phyloP scores from a whole-genome alignment of 2,113 vertebrate genomes.

The Ammodytes marinus region DNA sequence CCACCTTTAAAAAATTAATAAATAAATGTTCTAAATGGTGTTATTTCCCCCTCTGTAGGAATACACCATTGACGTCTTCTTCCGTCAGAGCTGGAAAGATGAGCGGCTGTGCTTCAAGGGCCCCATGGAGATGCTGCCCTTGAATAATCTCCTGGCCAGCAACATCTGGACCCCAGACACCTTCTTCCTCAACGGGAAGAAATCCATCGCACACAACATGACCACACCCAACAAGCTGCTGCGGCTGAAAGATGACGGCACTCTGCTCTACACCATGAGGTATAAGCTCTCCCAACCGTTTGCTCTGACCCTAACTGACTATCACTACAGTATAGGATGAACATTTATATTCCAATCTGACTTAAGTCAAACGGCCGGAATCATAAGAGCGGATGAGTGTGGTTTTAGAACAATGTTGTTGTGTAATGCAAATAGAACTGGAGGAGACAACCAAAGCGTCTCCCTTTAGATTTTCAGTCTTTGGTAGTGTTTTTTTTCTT shows the following conservation, averaged over 20 bases:
- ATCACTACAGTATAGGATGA: background rate
- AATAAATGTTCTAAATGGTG: background rate
- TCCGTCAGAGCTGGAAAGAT: slow-evolving; percentile 99
- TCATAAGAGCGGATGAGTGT: background rate
- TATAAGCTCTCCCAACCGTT: slow-evolving; percentile 64
- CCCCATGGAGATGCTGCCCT: slow-evolving; percentile 94
- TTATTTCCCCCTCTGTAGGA: slow-evolving; percentile 84
- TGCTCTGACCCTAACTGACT: background rate
- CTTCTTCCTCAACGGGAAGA: slow-evolving; percentile 98
- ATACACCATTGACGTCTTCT: slow-evolving; percentile 98
- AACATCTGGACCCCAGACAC: slow-evolving; percentile 99
- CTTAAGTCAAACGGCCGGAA: slow-evolving; percentile 6
- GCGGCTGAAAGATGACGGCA: slow-evolving; percentile 94
- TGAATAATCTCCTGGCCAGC: slow-evolving; percentile 96
- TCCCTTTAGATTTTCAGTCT: background rate
- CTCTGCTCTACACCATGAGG: slow-evolving; percentile 98
- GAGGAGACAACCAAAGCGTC: background rate
- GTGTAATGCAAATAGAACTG: slow-evolving; percentile 1
- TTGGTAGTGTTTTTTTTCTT: slow-evolving; percentile 42
- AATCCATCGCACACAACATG: slow-evolving; percentile 98
- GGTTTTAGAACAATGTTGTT: background rate
- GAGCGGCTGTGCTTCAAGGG: slow-evolving; percentile 95
- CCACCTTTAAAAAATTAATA: too few species aligned
- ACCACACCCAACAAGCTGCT: slow-evolving; percentile 98
- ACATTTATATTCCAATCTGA: slow-evolving; percentile 7